Evolutionary conservation across 2,113 vertebrate species (phyloP), one percentile per base, ranked within the genome.

Genomic region (Pimephales promelas): DNA sequence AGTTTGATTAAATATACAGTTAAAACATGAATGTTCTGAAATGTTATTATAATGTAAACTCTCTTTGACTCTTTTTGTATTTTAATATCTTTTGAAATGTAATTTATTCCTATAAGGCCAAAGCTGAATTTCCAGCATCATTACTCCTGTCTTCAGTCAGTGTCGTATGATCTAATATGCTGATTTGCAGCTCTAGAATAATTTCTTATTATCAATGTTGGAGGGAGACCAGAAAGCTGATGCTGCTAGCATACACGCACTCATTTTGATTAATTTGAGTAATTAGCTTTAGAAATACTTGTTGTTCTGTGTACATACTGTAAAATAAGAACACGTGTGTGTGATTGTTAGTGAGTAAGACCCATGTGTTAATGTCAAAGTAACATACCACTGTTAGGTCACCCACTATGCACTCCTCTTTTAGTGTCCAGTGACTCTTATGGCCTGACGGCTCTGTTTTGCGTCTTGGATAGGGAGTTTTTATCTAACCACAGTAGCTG

Each of bases 351-450:
- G 74, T 77, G 28, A 77, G 57, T 36, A n/a, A 77, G 13, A 54
- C 31, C 31, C 74, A 56, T 70, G 66, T 79, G 45, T 56, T 70
- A 36, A 45, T 49, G 57, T 78, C 22, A 78, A 22, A 57, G 52
- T 40, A 57, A 34, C 20, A 75, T 22, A 64, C 61, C 18, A 49
- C 77, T 3, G 24, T 49, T 28, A 18, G 18, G 40, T 79, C 56
- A 22, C 57, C 43, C 77, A 64, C 59, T 47, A 10, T 47, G 75
- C 54, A 77, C 54, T 40, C 13, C 36, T 28, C 24, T 66, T 5
- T 13, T 78, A 61, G 64, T 31, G 45, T 85, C 26, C 36, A 28
- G 1, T 61, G 66, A 79, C 45, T 79, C 74, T 86, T 31, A 77
- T 82, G 56, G 45, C 34, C 18, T n/a, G 8, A 43, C 16, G 34